A percentile compares a stretch with the other conserved stretches of the same genome.
phyloP scores from a whole-genome alignment of 2,888 invertebrate species.

The Meloe dianella region DNA sequence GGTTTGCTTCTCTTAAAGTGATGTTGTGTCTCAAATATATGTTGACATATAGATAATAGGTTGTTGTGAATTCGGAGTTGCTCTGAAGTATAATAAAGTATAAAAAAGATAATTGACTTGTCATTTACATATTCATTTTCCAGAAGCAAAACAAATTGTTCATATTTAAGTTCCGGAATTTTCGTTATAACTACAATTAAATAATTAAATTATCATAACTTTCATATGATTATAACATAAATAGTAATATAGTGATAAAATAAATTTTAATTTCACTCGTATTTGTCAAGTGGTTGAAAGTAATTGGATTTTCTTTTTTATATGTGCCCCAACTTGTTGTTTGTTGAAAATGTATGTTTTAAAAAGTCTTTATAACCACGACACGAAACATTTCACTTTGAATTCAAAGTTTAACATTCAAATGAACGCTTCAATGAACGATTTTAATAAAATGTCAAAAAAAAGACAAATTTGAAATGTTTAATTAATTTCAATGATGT shows the following conservation, averaged over 20 bases:
- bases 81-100: no score
- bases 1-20: no score
- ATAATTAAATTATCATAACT: not conserved
- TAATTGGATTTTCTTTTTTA: not conserved
- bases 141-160: not conserved
- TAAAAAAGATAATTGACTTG: not conserved
- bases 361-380: not conserved
- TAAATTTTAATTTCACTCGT: not conserved
- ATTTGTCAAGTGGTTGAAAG: not conserved
- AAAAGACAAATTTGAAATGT: not conserved
- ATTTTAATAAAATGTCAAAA: no score
- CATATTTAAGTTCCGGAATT: not conserved
- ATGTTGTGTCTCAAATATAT: no score
- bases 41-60: no score
- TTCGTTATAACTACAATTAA: not conserved
- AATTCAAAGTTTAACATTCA: not conserved
- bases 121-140: not conserved
- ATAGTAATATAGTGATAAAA: not conserved
- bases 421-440: no score
- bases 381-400: not conserved
- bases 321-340: not conserved
- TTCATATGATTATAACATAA: not conserved
- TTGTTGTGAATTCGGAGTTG: no score
- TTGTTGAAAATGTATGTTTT: not conserved
- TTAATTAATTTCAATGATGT: not conserved